A percentile compares a stretch with the other conserved stretches of the same genome.
phyloP scores from a whole-genome alignment of 2,113 vertebrate species.

The Cynocephalus volans region DNA sequence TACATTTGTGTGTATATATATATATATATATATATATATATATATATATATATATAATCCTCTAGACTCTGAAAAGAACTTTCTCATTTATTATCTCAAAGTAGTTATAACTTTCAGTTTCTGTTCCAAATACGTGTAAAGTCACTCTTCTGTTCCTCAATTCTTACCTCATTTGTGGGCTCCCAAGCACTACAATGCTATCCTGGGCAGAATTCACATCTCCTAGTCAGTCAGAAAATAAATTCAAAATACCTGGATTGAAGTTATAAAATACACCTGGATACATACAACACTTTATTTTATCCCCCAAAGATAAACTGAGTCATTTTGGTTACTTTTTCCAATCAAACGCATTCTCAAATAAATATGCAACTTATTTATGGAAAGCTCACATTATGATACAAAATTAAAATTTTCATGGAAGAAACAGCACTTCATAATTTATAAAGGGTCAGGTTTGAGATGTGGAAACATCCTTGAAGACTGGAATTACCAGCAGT shows the following conservation, averaged over 20 bases:
- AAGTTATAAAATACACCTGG: not conserved
- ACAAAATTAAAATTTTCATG: conserved; percentile 29
- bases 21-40: too few relatives aligned
- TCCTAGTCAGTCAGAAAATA: not conserved
- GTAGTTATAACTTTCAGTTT: not conserved
- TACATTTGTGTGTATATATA: not conserved
- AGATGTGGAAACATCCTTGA: not conserved
- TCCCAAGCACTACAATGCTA: not conserved
- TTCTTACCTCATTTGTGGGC: not conserved
- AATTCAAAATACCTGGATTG: not conserved
- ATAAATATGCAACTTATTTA: not conserved
- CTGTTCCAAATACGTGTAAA: not conserved
- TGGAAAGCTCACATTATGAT: not conserved
- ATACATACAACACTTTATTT: not conserved
- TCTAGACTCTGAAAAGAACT: not conserved
- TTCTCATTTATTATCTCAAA: not conserved
- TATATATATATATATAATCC: not conserved
- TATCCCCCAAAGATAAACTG: not conserved
- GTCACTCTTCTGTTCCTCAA: not conserved
- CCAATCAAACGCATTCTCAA: not conserved
- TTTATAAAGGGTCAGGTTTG: not conserved
- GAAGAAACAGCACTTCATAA: conserved; percentile 5
- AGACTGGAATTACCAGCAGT: not conserved
- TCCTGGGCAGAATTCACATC: not conserved
- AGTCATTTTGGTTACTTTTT: not conserved